These are phyloP conservation scores for Boulengeromyrus knoepffleri DNA, from an alignment of 2,113 vertebrate species.

Conservation along the genomic window DNA sequence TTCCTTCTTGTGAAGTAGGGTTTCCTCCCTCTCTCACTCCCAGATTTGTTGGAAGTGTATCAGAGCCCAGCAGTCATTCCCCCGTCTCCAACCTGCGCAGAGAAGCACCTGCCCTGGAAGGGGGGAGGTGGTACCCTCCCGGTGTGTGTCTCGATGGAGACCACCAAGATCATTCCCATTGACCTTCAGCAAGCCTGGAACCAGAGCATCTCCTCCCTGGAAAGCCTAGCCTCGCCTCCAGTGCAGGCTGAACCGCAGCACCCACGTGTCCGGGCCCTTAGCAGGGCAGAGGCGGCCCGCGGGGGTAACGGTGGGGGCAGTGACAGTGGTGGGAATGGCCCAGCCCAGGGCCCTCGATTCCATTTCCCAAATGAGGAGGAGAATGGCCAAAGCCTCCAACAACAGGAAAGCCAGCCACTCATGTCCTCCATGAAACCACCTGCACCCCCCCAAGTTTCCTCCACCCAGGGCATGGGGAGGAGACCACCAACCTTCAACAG, in stretches of 20 bases:
- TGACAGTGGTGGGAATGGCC: neutral
- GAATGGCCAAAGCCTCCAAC: conserved; percentile 45
- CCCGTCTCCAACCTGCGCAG: conserved; percentile 65
- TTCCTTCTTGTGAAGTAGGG: neutral
- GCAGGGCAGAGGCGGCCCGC: conserved; percentile 46
- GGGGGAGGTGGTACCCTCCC: conserved; percentile 70
- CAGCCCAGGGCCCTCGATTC: conserved; percentile 57
- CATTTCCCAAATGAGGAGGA: conserved; percentile 63
- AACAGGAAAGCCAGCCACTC: conserved; percentile 77
- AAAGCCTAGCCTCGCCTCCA: conserved; percentile 82
- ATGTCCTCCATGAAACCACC: conserved; percentile 62
- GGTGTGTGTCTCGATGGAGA: conserved; percentile 82
- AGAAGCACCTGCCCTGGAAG: conserved; percentile 86
- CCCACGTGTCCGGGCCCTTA: conserved; percentile 55
- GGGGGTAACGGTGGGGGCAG: conserved; percentile 16
- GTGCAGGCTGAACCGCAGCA: conserved; percentile 52
- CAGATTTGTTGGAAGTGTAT: conserved; percentile 58
- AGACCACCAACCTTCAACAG: conserved; percentile 61
- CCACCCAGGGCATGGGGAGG: conserved; percentile 40
- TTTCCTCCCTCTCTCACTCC: conserved; percentile 32
- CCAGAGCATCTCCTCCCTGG: conserved; percentile 92
- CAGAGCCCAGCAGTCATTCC: conserved; percentile 68
- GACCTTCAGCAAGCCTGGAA: conserved; percentile 91
- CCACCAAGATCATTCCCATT: conserved; percentile 90
- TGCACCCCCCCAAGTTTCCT: conserved; percentile 35